phyloP scores from a whole-genome alignment of 2,113 vertebrate genomes.

The Rhea americana region DNA sequence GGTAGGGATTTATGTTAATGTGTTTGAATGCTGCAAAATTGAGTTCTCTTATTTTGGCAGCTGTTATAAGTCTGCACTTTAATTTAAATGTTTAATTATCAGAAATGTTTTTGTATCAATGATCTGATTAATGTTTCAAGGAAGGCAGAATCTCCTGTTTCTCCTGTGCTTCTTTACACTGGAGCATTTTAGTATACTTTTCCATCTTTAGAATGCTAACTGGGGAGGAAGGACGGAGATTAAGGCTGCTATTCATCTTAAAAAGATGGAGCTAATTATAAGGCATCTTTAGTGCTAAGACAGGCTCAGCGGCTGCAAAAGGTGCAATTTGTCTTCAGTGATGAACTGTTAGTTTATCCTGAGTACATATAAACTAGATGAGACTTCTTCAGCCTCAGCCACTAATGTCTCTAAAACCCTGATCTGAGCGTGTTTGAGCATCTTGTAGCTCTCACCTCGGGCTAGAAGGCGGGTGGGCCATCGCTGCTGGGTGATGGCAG shows the following conservation, averaged over 20 bases:
- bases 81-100: constrained; percentile 11
- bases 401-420: neutral
- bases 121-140: neutral
- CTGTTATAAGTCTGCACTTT: neutral
- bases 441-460: neutral
- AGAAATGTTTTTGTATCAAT: neutral
- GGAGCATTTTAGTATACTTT: neutral
- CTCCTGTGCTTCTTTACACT: neutral
- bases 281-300: neutral
- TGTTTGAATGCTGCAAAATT: neutral
- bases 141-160: neutral
- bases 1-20: neutral
- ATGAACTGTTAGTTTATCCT: neutral
- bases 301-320: neutral
- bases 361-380: neutral
- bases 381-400: neutral
- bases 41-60: neutral
- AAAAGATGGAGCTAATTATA: neutral
- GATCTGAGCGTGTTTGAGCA: neutral
- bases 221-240: neutral
- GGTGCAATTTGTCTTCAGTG: neutral
- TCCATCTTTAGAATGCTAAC: neutral
- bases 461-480: neutral
- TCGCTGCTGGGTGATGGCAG: neutral
- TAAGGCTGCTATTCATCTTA: neutral